Base-by-base conservation (phyloP, 2,113 vertebrate species). In the Sylvietta virens region DNA sequence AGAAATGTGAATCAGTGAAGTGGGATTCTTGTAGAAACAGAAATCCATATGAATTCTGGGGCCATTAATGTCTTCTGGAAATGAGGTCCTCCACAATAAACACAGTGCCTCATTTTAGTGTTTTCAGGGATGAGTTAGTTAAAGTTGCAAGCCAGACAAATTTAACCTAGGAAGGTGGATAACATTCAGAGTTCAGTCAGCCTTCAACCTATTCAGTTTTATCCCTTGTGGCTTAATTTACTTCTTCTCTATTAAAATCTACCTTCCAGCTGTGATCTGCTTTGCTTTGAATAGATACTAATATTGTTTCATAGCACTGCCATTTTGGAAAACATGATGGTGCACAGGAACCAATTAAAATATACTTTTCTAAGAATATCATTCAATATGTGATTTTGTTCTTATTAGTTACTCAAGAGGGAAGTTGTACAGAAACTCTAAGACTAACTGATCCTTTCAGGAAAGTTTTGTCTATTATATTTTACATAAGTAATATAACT, bases 181-280 rank as follows among this genome's bases (percentile, higher is more conserved):
- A 95, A 79, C 47, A 60, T 71, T 81, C 81, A 73, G 86, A 78
- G 78, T 93, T 97, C 86, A 89, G 64, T 88, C 94, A 95, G 91
- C 65, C 72, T 86, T 97, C 94, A 96, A 57, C 87, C 72, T 88
- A 88, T 86, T 95, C 92, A 80, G 22, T 92, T 95, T 79, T 96
- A 95, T 97, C 95, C 95, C 96, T 90, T 79, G 97, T 96, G 97
- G 86, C 95, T 97, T 97, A 95, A 97, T 97, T 97, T 97, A 96
- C 74, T 93, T 93, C 91, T 69, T 90, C 86, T 95, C 79, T 96
- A 90, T 96, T 96, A 97, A 96, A 97, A 97, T 95, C 92, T 96
- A 95, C 95, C 91, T 95, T 80, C 95, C 91, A 97, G 94, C 93
- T 97, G 92, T 97, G 92, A 92, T 96, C 86, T 88, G 83, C 83